A percentile compares a stretch with the other conserved stretches of the same genome.
These are phyloP conservation scores for Drosophila paucipuncta DNA, from an alignment of 2,888 invertebrate genomes.

Conservation along the genomic window DNA sequence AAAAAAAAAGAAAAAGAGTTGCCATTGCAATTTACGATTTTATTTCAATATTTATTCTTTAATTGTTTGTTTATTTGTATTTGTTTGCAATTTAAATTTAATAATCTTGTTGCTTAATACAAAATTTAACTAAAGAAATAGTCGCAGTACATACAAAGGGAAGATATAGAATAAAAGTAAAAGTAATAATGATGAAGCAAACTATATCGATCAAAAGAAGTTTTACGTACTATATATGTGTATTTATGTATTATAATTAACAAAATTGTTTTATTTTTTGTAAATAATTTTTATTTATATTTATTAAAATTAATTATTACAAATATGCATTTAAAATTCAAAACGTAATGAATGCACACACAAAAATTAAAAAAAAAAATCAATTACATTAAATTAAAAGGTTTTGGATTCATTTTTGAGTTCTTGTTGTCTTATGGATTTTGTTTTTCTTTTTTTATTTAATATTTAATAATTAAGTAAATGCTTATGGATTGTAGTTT, in stretches of 20 bases:
- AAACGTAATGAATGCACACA: constrained; percentile 66
- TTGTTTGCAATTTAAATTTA: constrained; percentile 28
- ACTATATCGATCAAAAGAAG: constrained; percentile 19
- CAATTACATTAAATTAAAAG: constrained; percentile 30
- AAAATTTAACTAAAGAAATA: constrained; percentile 67
- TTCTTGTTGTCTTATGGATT: constrained; percentile 8
- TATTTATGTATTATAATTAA: constrained; percentile 55
- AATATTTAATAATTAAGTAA: constrained; percentile 69
- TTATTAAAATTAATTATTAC: constrained; percentile 51
- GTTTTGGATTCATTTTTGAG: constrained; percentile 16
- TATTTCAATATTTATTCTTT: constrained; percentile 52
- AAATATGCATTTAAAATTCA: constrained; percentile 35
- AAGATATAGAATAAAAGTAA: constrained; percentile 32
- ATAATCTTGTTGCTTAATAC: constrained; percentile 60
- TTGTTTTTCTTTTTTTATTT: constrained; percentile 33
- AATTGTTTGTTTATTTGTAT: constrained; percentile 37
- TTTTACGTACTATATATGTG: constrained; percentile 42
- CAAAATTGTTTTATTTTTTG: constrained; percentile 36
- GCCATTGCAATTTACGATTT: constrained; percentile 47
- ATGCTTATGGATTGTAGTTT: constrained; percentile 61
- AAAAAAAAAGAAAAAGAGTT: constrained; percentile 31
- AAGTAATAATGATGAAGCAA: constrained; percentile 30
- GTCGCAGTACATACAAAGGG: constrained; percentile 55
- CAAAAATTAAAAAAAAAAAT: constrained; percentile 72
- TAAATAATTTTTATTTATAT: constrained; percentile 22